These are phyloP conservation scores for Drosophila biarmipes DNA, from an alignment of 1,140 invertebrate species.

Conservation along the genomic window DNA sequence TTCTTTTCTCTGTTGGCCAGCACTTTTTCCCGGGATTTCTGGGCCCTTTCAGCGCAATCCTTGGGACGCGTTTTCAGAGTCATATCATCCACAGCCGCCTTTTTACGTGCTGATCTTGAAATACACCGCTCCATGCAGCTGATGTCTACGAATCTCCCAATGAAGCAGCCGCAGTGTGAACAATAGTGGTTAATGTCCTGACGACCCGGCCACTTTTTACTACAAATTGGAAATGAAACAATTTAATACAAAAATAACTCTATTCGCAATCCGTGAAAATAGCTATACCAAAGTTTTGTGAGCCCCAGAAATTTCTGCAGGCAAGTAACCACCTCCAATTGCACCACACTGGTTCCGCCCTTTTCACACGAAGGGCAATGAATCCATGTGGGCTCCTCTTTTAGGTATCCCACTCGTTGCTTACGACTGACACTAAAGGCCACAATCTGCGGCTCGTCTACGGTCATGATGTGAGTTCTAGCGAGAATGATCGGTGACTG, in stretches of 20 bases:
- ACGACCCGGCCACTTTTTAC: constrained; percentile 66
- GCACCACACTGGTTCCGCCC: constrained; percentile 57
- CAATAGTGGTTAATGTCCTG: constrained; percentile 79
- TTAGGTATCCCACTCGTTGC: constrained; percentile 56
- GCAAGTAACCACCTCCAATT: constrained; percentile 66
- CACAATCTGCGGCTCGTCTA: constrained; percentile 68
- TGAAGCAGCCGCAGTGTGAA: constrained; percentile 71
- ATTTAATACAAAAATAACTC: not conserved
- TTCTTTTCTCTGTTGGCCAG: constrained; percentile 52
- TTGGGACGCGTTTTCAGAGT: constrained; percentile 61
- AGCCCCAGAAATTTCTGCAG: constrained; percentile 56
- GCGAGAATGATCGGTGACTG: constrained; percentile 35
- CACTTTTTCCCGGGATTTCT: constrained; percentile 58
- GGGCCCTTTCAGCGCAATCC: constrained; percentile 70
- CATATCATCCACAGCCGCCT: constrained; percentile 71
- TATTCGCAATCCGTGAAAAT: rapidly evolving
- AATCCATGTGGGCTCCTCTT: constrained; percentile 54
- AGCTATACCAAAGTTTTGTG: constrained; percentile 69
- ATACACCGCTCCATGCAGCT: constrained; percentile 68
- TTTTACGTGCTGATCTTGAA: constrained; percentile 56
- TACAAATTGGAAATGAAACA: constrained; percentile 1
- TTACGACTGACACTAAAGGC: constrained; percentile 54
- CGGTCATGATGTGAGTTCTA: constrained; percentile 56
- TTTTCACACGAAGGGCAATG: constrained; percentile 71
- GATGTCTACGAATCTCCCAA: constrained; percentile 66